A percentile compares a stretch with the other conserved stretches of the same genome.
phyloP scores from a whole-genome alignment of 2,797 vertebrate species.

The Brachymystax lenok region DNA sequence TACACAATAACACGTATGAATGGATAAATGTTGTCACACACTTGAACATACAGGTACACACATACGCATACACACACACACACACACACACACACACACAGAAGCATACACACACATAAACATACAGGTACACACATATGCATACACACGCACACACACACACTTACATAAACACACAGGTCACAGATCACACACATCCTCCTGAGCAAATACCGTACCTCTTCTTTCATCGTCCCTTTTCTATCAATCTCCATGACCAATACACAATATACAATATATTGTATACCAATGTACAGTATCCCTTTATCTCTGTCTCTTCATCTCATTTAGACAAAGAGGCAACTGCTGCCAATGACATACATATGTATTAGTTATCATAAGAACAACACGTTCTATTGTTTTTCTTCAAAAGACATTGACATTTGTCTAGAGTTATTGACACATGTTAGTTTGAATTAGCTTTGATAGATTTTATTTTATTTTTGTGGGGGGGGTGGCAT shows the following conservation, averaged over 20 bases:
- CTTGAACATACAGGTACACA: constrained; percentile 4
- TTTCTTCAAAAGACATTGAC: neutral
- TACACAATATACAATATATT: constrained; percentile 2
- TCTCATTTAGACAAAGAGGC: neutral
- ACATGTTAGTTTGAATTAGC: neutral
- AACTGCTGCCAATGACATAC: neutral
- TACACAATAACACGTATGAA: neutral
- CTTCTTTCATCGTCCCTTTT: neutral
- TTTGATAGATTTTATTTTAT: no score
- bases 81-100: constrained; percentile 35
- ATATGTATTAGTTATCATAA: neutral
- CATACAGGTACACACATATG: neutral
- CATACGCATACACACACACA: constrained; percentile 34
- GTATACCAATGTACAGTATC: constrained; percentile 49
- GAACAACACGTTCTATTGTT: neutral
- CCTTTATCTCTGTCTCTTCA: neutral
- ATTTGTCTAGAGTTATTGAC: neutral
- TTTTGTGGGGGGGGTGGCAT: no score
- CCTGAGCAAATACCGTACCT: neutral
- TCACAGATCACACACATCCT: neutral
- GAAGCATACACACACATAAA: constrained; percentile 35
- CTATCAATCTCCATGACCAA: neutral
- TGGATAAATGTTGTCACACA: neutral
- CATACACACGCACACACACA: constrained; percentile 37
- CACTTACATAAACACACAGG: constrained; percentile 22